A percentile compares a stretch with the other conserved stretches of the same genome.
Conservation (phyloP, 1,140 invertebrate species). For the Drosophila parabipectinata region DNA sequence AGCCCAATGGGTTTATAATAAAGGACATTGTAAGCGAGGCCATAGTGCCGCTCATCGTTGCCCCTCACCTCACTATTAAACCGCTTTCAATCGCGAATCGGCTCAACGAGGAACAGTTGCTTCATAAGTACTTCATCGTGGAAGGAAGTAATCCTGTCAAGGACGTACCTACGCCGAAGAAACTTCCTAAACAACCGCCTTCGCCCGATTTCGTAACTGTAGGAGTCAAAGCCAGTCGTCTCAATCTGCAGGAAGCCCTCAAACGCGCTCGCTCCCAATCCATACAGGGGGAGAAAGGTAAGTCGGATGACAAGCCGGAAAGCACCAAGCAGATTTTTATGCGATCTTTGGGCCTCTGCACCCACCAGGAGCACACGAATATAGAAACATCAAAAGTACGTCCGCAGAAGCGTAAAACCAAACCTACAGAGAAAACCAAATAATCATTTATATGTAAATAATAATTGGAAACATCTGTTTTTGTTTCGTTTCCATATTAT, state of each 20-base stretch:
- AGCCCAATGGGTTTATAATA: conserved; percentile 49
- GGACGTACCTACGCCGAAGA: neutral
- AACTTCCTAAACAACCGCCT: conserved; percentile 11
- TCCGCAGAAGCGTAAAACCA: conserved; percentile 39
- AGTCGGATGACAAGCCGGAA: conserved; percentile 7
- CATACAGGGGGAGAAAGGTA: conserved; percentile 10
- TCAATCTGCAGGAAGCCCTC: conserved; percentile 55
- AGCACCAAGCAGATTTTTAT: conserved; percentile 52
- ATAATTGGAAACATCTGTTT: neutral
- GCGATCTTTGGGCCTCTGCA: conserved; percentile 55
- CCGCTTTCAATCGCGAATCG: conserved; percentile 47
- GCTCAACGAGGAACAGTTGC: conserved; percentile 37
- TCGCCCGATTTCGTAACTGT: neutral
- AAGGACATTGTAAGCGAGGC: conserved; percentile 47
- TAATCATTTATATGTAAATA: neutral
- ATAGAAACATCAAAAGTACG: conserved; percentile 2
- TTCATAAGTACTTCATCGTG: conserved; percentile 52
- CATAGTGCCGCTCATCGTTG: conserved; percentile 45
- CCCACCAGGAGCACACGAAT: conserved; percentile 35
- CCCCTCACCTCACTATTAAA: conserved; percentile 6
- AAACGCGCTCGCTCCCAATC: conserved; percentile 43
- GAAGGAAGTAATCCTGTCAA: neutral
- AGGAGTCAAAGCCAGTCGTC: conserved; percentile 49
- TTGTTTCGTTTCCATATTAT: neutral
- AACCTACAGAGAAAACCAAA: conserved; percentile 34